Percentiles rank a stretch among this genome's conserved stretches.
phyloP scores from a whole-genome alignment of 1,140 invertebrate genomes.

The Nephotettix cincticeps region DNA sequence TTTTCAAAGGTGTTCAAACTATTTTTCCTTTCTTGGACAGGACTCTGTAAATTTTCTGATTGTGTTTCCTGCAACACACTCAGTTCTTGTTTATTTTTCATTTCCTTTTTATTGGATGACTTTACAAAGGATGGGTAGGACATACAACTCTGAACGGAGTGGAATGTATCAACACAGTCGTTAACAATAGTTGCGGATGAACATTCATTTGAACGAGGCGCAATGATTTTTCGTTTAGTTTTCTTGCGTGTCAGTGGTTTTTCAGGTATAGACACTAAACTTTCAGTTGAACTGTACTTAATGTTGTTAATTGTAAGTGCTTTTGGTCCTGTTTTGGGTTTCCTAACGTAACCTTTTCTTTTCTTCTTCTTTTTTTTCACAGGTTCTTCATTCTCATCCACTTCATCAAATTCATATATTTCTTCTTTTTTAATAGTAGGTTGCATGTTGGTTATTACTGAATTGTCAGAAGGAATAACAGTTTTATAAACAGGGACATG shows the following conservation, averaged over 20 bases:
- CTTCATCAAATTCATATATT: constrained; percentile 15
- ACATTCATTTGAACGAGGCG: not conserved
- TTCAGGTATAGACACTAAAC: constrained; percentile 10
- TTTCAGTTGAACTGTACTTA: constrained; percentile 22
- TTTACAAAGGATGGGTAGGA: not conserved
- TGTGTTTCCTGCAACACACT: not conserved
- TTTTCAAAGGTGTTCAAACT: not conserved
- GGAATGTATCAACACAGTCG: not conserved
- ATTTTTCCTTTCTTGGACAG: not conserved
- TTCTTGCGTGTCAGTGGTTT: not conserved
- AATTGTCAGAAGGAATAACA: not conserved
- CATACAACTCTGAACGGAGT: not conserved
- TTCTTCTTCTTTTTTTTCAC: constrained; percentile 3
- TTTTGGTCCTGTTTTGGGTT: constrained; percentile 14
- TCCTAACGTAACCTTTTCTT: not conserved
- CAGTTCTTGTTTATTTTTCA: not conserved
- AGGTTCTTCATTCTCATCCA: constrained; percentile 14
- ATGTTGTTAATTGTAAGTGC: constrained; percentile 17
- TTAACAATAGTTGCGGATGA: not conserved
- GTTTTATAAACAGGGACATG: not conserved
- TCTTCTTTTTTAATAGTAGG: not conserved
- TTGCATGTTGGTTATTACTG: not conserved
- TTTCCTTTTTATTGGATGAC: not conserved
- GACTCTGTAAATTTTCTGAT: not conserved
- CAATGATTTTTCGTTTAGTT: not conserved